Conservation (phyloP, 2,797 vertebrate species). For the Betta splendens region DNA sequence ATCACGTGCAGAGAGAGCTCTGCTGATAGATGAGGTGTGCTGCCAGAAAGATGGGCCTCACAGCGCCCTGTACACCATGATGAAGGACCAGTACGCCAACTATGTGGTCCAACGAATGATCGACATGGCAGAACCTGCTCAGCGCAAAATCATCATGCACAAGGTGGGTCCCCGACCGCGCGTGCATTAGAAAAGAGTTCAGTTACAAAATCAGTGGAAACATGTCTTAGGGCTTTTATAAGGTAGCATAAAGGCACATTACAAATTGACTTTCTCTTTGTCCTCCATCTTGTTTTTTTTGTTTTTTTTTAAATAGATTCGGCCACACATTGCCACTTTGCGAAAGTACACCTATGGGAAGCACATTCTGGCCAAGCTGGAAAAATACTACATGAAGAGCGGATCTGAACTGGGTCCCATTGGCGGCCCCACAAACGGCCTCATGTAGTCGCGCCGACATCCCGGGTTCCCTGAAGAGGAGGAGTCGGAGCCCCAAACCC, state of each 20-base stretch:
- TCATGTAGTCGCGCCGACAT: slow-evolving; percentile 81
- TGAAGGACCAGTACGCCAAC: slow-evolving; percentile 99
- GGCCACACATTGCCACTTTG: slow-evolving; percentile 96
- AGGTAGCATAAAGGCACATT: no score
- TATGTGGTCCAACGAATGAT: slow-evolving; percentile 99
- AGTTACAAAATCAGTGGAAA: background rate
- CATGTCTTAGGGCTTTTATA: no score
- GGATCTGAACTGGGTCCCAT: slow-evolving; percentile 94
- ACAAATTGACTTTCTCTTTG: no score
- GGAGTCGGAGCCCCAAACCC: slow-evolving; percentile 49
- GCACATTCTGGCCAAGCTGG: slow-evolving; percentile 97
- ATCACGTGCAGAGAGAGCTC: slow-evolving; percentile 94
- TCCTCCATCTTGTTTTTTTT: no score
- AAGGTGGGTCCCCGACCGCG: slow-evolving; percentile 81
- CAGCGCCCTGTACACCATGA: slow-evolving; percentile 99
- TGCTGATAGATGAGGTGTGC: slow-evolving; percentile 99
- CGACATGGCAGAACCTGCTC: slow-evolving; percentile 97
- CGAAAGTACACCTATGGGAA: slow-evolving; percentile 98
- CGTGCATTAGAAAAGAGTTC: no score
- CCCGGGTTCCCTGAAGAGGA: slow-evolving; percentile 35
- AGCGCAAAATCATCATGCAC: slow-evolving; percentile 99
- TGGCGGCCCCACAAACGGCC: slow-evolving; percentile 93
- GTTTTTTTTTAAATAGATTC: slow-evolving; percentile 81
- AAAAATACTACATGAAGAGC: slow-evolving; percentile 99
- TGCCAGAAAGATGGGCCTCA: slow-evolving; percentile 99